Evolutionary conservation across 2,113 vertebrate species (phyloP).

Genomic region (Nesospiza acunhae): DNA sequence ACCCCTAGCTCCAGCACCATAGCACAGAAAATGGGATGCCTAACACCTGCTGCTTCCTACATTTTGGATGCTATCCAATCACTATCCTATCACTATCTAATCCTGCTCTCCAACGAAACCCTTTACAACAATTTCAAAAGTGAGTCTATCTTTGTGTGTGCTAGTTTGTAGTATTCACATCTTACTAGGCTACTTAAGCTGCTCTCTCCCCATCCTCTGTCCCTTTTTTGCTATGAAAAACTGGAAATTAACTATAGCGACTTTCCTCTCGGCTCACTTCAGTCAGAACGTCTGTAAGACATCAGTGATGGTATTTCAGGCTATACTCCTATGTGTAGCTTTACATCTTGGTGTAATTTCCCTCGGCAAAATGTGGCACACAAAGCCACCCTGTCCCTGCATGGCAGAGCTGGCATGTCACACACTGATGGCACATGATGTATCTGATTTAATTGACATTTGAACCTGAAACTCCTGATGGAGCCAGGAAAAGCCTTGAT

Average conservation of each 20-base stretch:
- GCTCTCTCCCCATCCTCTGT: background rate
- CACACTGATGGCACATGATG: background rate
- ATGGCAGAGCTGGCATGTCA: background rate
- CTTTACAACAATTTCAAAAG: background rate
- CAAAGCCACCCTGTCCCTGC: background rate
- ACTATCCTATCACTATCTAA: background rate
- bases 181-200: background rate
- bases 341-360: background rate
- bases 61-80: background rate
- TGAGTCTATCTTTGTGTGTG: background rate
- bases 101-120: background rate
- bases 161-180: background rate
- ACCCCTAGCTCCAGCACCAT: background rate
- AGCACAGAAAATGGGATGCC: background rate
- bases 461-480: background rate
- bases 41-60: background rate
- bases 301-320: background rate
- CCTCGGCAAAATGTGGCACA: background rate
- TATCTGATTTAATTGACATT: background rate
- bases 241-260: background rate
- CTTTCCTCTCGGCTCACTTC: background rate
- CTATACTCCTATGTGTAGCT: background rate
- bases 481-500: background rate
- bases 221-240: background rate
- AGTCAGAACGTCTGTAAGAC: background rate